A percentile compares a stretch with the other conserved stretches of the same genome.
Conservation (phyloP, 1,140 invertebrate genomes). For the Pteromalus puparum region DNA sequence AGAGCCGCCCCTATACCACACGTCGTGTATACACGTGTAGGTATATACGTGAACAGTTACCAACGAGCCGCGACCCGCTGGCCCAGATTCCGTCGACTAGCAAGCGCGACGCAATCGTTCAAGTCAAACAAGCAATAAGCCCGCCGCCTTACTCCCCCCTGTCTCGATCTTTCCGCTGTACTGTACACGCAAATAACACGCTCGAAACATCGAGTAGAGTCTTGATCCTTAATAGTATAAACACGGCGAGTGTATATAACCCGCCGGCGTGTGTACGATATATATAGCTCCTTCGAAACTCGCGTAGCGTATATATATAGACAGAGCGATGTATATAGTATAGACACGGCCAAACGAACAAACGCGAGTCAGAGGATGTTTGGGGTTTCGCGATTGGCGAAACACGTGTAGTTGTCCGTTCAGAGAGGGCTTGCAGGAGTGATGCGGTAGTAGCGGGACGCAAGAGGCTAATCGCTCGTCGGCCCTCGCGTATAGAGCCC, state of each 20-base stretch:
- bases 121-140: not conserved
- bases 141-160: too few relatives aligned
- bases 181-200: not conserved
- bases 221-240: not conserved
- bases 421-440: not conserved
- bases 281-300: too few relatives aligned
- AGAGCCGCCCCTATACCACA: too few relatives aligned
- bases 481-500: conserved; percentile 37
- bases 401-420: conserved; percentile 52
- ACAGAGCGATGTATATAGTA: too few relatives aligned
- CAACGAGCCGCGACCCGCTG: not conserved
- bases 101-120: not conserved
- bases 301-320: too few relatives aligned
- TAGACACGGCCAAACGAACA: not conserved
- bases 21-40: not conserved
- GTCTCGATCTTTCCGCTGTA: not conserved
- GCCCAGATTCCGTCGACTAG: not conserved
- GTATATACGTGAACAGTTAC: not conserved
- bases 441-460: not conserved
- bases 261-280: too few relatives aligned
- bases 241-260: not conserved
- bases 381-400: conserved; percentile 50
- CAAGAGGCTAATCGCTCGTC: conserved; percentile 51
- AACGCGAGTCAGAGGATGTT: conserved; percentile 13
- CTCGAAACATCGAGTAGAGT: not conserved